Evolutionary conservation across 2,113 vertebrate genomes (phyloP).

Genomic region (Nerophis lumbriciformis): DNA sequence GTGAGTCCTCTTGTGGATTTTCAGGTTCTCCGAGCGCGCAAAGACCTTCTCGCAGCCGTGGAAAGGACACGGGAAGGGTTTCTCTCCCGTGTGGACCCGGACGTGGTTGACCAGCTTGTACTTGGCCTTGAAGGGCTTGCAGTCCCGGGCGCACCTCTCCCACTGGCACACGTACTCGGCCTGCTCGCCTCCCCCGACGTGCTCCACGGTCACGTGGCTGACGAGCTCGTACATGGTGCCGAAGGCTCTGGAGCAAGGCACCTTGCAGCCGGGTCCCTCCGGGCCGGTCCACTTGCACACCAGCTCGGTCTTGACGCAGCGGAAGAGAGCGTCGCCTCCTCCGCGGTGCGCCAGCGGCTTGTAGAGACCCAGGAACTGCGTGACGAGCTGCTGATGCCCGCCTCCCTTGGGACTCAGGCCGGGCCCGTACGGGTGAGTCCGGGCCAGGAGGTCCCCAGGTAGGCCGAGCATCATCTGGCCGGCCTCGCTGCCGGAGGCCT

Average conservation of each 20-base stretch:
- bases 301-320: slow-evolving; percentile 67
- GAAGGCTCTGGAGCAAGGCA: slow-evolving; percentile 70
- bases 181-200: slow-evolving; percentile 73
- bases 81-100: slow-evolving; percentile 69
- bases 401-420: slow-evolving; percentile 54
- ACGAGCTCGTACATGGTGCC: slow-evolving; percentile 76
- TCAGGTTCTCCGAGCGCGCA: slow-evolving; percentile 74
- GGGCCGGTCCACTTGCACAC: slow-evolving; percentile 73
- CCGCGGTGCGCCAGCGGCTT: slow-evolving; percentile 64
- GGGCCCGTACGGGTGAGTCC: slow-evolving; percentile 57
- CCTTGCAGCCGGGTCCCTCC: slow-evolving; percentile 56
- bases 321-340: slow-evolving; percentile 56
- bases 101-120: slow-evolving; percentile 72
- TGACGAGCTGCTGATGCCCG: slow-evolving; percentile 69
- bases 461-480: slow-evolving; percentile 67
- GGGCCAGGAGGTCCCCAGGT: slow-evolving; percentile 60
- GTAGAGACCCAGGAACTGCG: slow-evolving; percentile 62
- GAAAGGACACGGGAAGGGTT: slow-evolving; percentile 63
- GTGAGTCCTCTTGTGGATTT: slow-evolving; percentile 76
- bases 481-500: slow-evolving; percentile 59
- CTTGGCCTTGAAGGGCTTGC: slow-evolving; percentile 69
- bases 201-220: slow-evolving; percentile 75
- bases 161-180: slow-evolving; percentile 70
- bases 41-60: slow-evolving; percentile 71
- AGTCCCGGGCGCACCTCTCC: slow-evolving; percentile 58